Conservation (phyloP, 2,797 vertebrate genomes). For the Otolemur crassicaudatus region DNA sequence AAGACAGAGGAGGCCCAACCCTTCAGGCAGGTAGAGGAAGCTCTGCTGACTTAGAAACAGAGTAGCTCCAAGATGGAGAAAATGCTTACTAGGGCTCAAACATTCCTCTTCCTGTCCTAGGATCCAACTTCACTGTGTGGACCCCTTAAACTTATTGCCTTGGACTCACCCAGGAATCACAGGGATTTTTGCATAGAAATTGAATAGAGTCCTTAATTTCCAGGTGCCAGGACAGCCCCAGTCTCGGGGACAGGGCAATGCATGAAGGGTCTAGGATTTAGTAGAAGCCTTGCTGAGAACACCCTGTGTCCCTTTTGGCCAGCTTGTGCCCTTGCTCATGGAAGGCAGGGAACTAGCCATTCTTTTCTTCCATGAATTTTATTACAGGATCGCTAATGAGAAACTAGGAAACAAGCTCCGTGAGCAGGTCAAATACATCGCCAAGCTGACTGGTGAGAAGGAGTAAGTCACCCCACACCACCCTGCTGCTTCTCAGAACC, state of each 20-base stretch:
- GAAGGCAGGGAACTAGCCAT: neutral
- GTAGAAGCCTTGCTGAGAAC: neutral
- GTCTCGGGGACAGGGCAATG: too few species aligned
- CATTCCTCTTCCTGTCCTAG: neutral
- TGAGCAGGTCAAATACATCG: constrained; percentile 88
- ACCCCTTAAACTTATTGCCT: neutral
- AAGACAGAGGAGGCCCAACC: neutral
- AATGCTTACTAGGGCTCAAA: neutral
- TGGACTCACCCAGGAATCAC: neutral
- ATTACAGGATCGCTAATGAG: constrained; percentile 88
- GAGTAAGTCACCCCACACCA: constrained; percentile 85
- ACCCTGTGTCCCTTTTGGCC: neutral
- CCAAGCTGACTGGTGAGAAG: constrained; percentile 88
- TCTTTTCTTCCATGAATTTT: constrained; percentile 24
- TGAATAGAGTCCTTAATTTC: neutral
- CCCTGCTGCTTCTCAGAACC: neutral
- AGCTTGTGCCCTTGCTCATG: neutral
- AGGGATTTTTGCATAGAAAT: neutral
- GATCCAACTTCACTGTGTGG: neutral
- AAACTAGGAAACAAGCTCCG: constrained; percentile 88
- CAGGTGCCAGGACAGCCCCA: neutral
- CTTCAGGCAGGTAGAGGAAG: neutral
- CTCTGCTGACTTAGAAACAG: neutral
- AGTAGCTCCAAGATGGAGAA: neutral
- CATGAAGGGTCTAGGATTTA: neutral